phyloP scores from a whole-genome alignment of 2,888 invertebrate species.

The Noctua janthe region DNA sequence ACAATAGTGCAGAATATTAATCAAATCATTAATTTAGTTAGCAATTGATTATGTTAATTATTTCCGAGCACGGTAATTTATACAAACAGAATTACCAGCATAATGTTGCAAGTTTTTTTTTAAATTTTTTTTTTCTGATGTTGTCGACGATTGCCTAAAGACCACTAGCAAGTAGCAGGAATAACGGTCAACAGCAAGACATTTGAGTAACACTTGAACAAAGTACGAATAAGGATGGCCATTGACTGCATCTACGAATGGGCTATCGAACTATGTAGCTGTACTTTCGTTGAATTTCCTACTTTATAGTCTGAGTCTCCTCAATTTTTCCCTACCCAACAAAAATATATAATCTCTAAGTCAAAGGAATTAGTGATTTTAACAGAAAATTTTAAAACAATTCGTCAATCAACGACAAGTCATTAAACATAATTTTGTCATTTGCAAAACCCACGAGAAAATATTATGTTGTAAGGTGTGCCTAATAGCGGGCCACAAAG shows the following conservation, averaged over 20 bases:
- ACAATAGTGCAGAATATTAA: slow-evolving; percentile 48
- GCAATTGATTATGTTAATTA: slow-evolving; percentile 26
- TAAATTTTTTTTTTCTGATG: not conserved
- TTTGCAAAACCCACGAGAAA: slow-evolving; percentile 13
- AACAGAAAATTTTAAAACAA: not conserved
- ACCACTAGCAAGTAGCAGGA: not conserved
- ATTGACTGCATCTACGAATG: not conserved
- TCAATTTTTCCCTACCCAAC: not conserved
- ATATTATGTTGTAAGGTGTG: slow-evolving; percentile 15
- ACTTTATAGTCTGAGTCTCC: not conserved
- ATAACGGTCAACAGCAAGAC: not conserved
- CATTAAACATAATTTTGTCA: not conserved
- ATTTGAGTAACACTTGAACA: not conserved
- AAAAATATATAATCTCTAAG: no score
- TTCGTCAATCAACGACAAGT: not conserved
- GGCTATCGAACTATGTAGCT: not conserved
- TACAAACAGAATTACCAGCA: slow-evolving; percentile 1
- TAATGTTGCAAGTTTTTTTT: not conserved
- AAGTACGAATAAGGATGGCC: not conserved
- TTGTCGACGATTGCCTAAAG: not conserved
- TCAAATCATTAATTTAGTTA: slow-evolving; percentile 29
- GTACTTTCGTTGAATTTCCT: not conserved
- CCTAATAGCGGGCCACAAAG: slow-evolving; percentile 10
- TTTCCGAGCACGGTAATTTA: slow-evolving; percentile 13
- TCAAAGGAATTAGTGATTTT: not conserved